Percentiles rank a stretch among this genome's conserved stretches.
phyloP scores from a whole-genome alignment of 37 sponge, comb jelly and placozoan species.

The Haliclona indistincta region DNA sequence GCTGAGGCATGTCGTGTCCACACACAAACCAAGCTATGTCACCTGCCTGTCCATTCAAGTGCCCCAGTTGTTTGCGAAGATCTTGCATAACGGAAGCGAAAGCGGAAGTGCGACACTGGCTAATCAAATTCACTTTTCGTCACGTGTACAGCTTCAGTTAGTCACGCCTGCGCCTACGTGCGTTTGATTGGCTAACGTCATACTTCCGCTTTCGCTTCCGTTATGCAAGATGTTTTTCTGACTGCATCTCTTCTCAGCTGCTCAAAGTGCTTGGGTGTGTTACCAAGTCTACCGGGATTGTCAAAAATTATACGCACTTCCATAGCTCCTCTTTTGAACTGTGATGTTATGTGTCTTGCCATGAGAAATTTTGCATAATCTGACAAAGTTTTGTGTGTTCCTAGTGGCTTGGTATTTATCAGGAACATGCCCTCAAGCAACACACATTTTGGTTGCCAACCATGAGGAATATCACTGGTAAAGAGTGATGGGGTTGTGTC shows the following conservation, averaged over 20 bases:
- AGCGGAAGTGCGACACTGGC: no score
- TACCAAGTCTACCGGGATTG: background rate
- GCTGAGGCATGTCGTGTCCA: background rate
- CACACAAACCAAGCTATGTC: background rate
- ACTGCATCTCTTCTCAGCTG: background rate
- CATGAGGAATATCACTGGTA: background rate
- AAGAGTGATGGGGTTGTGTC: background rate
- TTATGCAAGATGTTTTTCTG: no score
- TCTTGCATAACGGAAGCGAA: no score
- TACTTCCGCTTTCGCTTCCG: no score
- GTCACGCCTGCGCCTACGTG: no score
- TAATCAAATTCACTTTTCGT: no score
- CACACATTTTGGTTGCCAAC: constrained; percentile 11
- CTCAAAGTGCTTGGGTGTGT: constrained; percentile 11
- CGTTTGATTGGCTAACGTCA: no score
- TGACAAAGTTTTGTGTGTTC: constrained; percentile 5
- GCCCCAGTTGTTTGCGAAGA: no score
- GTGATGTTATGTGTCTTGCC: background rate
- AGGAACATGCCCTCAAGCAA: constrained; percentile 32
- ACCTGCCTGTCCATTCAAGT: no score
- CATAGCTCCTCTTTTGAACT: background rate
- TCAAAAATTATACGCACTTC: constrained; percentile 27
- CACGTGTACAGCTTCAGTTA: no score
- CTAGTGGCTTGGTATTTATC: constrained; percentile 24
- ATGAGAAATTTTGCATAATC: constrained; percentile 13